A percentile compares a stretch with the other conserved stretches of the same genome.
Evolutionary conservation across 92 coral and sea anemone genomes (phyloP).

Genomic region (Scolanthus callimorphus): DNA sequence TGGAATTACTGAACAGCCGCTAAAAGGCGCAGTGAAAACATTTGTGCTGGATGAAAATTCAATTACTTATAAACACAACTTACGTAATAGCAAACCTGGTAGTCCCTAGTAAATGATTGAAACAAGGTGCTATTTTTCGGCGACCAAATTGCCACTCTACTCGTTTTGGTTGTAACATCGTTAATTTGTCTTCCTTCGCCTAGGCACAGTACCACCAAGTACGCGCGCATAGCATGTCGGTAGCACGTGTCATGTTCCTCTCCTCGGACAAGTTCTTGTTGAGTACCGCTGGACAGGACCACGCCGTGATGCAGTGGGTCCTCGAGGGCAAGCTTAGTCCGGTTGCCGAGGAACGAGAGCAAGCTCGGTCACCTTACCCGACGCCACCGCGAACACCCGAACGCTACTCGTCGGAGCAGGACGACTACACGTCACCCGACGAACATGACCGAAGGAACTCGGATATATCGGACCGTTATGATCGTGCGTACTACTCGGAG

Average conservation of each 20-base stretch:
- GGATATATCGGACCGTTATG: neutral
- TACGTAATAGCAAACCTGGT: too few species aligned
- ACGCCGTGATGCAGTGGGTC: conserved; percentile 80
- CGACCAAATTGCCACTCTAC: too few species aligned
- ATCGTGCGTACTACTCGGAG: neutral
- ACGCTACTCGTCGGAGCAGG: conserved; percentile 8
- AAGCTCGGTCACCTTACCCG: too few species aligned
- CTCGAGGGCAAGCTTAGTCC: conserved; percentile 54
- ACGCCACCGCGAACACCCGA: neutral
- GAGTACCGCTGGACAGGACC: conserved; percentile 78
- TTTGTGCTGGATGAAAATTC: too few species aligned
- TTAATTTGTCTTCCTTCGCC: neutral
- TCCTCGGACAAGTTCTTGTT: conserved; percentile 68
- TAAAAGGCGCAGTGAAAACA: too few species aligned
- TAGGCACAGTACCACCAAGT: conserved; percentile 87
- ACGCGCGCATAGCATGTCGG: conserved; percentile 86
- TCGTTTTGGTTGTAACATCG: too few species aligned
- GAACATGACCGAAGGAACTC: neutral
- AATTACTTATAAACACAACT: too few species aligned
- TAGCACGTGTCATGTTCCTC: conserved; percentile 65
- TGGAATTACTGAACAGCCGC: too few species aligned
- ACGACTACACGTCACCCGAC: neutral
- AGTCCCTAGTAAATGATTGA: too few species aligned
- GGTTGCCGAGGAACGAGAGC: conserved; percentile 44
- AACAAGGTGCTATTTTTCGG: too few species aligned